Evolutionary conservation across 2,888 invertebrate genomes (phyloP).

Genomic region (Cryptosula pallasiana): DNA sequence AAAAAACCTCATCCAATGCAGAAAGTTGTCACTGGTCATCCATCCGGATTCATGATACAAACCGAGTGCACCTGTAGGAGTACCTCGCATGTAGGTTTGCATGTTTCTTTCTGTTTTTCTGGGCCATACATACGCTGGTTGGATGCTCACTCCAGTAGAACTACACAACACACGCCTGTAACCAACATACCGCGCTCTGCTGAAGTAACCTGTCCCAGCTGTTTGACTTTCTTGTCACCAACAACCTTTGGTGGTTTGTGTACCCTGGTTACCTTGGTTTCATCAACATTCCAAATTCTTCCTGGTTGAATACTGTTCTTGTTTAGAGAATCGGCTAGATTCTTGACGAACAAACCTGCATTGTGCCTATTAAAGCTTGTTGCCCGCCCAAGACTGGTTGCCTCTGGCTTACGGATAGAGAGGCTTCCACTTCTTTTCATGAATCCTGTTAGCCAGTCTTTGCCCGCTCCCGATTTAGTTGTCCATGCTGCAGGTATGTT

Average conservation of each 20-base stretch:
- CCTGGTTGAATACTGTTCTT: neutral
- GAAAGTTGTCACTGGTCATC: conserved; percentile 38
- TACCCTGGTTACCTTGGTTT: conserved; percentile 23
- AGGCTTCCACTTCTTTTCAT: neutral
- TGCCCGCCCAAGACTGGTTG: neutral
- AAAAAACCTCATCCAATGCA: conserved; percentile 38
- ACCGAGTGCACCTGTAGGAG: conserved; percentile 14
- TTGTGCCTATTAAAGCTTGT: neutral
- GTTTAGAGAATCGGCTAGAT: neutral
- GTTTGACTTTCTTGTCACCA: conserved; percentile 22
- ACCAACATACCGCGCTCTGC: conserved; percentile 26
- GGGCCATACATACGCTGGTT: conserved; percentile 28
- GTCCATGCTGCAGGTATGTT: neutral
- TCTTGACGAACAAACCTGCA: neutral
- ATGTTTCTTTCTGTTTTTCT: conserved; percentile 18
- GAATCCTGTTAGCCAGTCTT: neutral
- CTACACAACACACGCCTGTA: conserved; percentile 26
- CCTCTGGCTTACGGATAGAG: conserved; percentile 1
- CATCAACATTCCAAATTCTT: conserved; percentile 5
- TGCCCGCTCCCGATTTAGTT: neutral
- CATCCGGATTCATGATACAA: conserved; percentile 32
- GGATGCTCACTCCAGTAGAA: conserved; percentile 27
- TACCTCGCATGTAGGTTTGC: neutral
- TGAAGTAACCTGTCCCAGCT: conserved; percentile 25
- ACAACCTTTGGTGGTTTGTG: conserved; percentile 27